These are phyloP conservation scores for Myiothlypis coronata DNA, from an alignment of 2,797 vertebrate genomes.

Conservation along the genomic window DNA sequence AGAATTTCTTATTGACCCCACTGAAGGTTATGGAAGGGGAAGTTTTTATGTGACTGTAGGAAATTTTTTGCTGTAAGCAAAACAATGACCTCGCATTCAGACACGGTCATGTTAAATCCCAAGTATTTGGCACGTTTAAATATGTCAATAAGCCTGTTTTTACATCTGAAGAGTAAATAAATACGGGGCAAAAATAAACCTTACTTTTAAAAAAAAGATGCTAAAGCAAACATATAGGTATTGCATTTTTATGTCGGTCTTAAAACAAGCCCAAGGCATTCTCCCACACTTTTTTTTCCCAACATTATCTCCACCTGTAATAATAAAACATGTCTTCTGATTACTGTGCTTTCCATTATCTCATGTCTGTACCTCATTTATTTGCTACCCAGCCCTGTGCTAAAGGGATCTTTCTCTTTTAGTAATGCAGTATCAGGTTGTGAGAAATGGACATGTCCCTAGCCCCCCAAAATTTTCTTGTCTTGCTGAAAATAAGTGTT, in stretches of 20 bases:
- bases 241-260: slow-evolving; percentile 53
- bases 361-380: slow-evolving; percentile 85
- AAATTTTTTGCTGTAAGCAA: not conserved
- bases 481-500: not conserved
- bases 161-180: slow-evolving; percentile 8
- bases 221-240: slow-evolving; percentile 32
- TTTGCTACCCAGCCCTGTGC: slow-evolving; percentile 66
- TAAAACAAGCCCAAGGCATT: slow-evolving; percentile 75
- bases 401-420: slow-evolving; percentile 48
- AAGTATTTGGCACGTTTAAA: not conserved
- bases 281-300: slow-evolving; percentile 81
- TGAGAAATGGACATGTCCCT: slow-evolving; percentile 5
- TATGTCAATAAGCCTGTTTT: not conserved
- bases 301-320: slow-evolving; percentile 87
- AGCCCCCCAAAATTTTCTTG: not conserved
- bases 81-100: not conserved
- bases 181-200: not conserved
- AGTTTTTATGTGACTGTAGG: not conserved
- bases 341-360: slow-evolving; percentile 82
- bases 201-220: not conserved
- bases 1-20: not conserved
- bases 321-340: slow-evolving; percentile 87
- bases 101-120: not conserved
- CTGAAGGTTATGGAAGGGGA: not conserved
- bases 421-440: slow-evolving; percentile 38